Evolutionary conservation across 2,113 vertebrate species (phyloP), one percentile per base, ranked within the genome.

Genomic region (Cathartes aura): DNA sequence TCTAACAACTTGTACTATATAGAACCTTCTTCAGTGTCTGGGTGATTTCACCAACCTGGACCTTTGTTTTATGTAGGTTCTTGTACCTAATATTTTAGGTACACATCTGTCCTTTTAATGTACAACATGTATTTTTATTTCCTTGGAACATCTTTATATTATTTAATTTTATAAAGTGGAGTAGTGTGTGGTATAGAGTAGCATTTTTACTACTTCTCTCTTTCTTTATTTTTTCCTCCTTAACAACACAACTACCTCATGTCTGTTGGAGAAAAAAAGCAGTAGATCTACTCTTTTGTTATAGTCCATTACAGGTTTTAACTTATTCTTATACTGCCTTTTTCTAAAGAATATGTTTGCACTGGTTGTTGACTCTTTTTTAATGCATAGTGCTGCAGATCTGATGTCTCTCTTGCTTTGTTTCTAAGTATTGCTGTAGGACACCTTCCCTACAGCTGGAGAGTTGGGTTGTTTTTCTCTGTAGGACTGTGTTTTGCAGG

Each of bases 241-340:
- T 97, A 92, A 98, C 98, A 98, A 98, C 98, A 92, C 88, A 98
- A 97, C 98, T 99, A 99, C 98, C 98, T 99, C 98, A 98, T 96
- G 95, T 98, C 97, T 97, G 94, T 96, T 97, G 97, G 88, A 94
- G 92, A 96, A 96, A 96, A 96, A 94, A 97, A 97, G 82, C 93
- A 83, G 93, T 79, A 91, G 89, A 45, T 50, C 78, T 93, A 90
- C 92, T 95, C 88, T 93, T 89, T 71, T 60, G 90, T 91, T 87
- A 29, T 80, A 75, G 84, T 73, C 50, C 93, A 52, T 79, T 59
- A 56, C 85, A 94, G 81, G 89, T 94, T 96, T 93, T 97, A 95
- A 97, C 94, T 96, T 96, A 95, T 97, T 97, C 96, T 97, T 97
- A 66, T 94, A 97, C 89, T 93, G 92, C 58, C 78, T 95, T 97